A percentile compares a stretch with the other conserved stretches of the same genome.
These are phyloP conservation scores for Crocallis elinguaria DNA, from an alignment of 2,888 invertebrate genomes.

Conservation along the genomic window DNA sequence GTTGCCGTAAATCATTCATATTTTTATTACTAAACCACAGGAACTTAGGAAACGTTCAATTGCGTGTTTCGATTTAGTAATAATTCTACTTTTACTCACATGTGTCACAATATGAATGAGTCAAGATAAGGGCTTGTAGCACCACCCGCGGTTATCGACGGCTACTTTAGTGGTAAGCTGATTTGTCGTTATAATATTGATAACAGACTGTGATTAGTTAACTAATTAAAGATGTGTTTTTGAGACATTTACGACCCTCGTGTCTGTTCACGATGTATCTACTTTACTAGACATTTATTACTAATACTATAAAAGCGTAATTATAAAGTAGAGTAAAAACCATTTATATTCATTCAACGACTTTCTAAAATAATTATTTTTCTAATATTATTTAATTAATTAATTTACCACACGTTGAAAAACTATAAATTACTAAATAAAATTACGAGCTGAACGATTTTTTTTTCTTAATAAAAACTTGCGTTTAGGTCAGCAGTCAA, in stretches of 20 bases:
- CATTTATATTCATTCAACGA: too few relatives aligned
- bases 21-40: not conserved
- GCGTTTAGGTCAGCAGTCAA: slow-evolving; percentile 3
- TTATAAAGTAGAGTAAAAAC: too few relatives aligned
- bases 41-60: not conserved
- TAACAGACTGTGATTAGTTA: not conserved
- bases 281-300: too few relatives aligned
- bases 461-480: not conserved
- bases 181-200: not conserved
- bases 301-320: too few relatives aligned
- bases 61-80: not conserved
- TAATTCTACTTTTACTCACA: not conserved
- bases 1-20: not conserved
- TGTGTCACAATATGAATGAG: not conserved
- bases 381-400: too few relatives aligned
- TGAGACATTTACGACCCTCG: not conserved
- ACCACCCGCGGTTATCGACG: not conserved
- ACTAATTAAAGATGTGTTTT: not conserved
- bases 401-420: too few relatives aligned
- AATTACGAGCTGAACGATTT: not conserved
- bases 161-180: not conserved
- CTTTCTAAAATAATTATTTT: too few relatives aligned
- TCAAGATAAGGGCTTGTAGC: not conserved
- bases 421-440: not conserved
- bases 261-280: too few relatives aligned